phyloP scores from a whole-genome alignment of 2,888 invertebrate species.

The Onchidella celtica region DNA sequence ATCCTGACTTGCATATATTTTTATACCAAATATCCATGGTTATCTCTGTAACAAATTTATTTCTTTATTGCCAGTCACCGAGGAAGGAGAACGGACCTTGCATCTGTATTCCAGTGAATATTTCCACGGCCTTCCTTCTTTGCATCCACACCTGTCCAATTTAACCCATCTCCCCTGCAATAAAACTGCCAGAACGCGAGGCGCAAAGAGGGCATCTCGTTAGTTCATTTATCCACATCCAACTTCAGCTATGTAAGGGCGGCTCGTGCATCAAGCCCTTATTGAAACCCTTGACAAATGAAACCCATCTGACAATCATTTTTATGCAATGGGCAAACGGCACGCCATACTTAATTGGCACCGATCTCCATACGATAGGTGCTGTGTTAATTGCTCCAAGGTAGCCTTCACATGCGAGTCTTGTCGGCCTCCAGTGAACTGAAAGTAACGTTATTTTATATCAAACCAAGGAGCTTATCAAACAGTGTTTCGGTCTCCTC shows the following conservation, averaged over 20 bases:
- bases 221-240: not conserved
- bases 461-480: too few relatives aligned
- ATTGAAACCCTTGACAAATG: slow-evolving; percentile 12
- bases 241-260: not conserved
- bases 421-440: too few relatives aligned
- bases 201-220: not conserved
- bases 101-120: too few relatives aligned
- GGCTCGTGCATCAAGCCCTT: slow-evolving; percentile 17
- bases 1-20: too few relatives aligned
- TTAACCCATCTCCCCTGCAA: not conserved
- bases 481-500: too few relatives aligned
- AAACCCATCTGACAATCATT: slow-evolving; percentile 12
- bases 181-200: not conserved
- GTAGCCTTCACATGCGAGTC: not conserved
- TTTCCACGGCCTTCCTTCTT: too few relatives aligned
- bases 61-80: too few relatives aligned
- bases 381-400: not conserved
- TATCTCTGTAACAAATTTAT: too few relatives aligned
- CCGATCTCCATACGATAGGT: not conserved
- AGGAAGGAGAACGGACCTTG: too few relatives aligned
- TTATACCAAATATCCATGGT: too few relatives aligned
- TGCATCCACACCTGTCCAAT: too few relatives aligned
- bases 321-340: slow-evolving; percentile 11
- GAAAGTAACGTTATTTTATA: too few relatives aligned
- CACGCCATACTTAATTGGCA: not conserved